Evolutionary conservation across 2,797 vertebrate genomes (phyloP).

Genomic region (Anguilla pacifica): DNA sequence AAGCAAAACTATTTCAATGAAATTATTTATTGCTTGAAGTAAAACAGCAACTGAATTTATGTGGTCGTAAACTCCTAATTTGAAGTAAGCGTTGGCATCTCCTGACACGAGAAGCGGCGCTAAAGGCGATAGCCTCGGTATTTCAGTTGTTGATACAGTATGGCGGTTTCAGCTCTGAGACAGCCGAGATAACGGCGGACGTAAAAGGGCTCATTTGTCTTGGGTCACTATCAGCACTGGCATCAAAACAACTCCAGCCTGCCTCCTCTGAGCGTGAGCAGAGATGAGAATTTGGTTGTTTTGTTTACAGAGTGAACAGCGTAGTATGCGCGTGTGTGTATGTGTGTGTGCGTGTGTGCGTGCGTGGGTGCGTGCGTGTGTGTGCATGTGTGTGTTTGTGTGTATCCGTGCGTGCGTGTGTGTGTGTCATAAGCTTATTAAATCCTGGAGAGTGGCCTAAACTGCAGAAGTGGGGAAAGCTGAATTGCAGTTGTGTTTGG

Average conservation of each 20-base stretch:
- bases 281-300: slow-evolving; percentile 48
- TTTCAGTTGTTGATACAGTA: not conserved
- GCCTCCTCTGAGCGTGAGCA: slow-evolving; percentile 23
- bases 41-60: not conserved
- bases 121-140: not conserved
- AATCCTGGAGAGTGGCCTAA: slow-evolving; percentile 47
- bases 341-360: slow-evolving; percentile 35
- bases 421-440: slow-evolving; percentile 55
- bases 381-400: not conserved
- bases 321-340: slow-evolving; percentile 37
- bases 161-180: not conserved
- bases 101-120: not conserved
- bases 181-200: not conserved
- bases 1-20: not conserved
- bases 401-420: not conserved
- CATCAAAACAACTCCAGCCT: slow-evolving; percentile 54
- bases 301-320: slow-evolving; percentile 57
- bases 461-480: slow-evolving; percentile 38
- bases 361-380: too few relatives aligned
- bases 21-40: not conserved
- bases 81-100: not conserved
- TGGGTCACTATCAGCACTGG: slow-evolving; percentile 41
- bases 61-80: not conserved
- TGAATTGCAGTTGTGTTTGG: slow-evolving; percentile 42
- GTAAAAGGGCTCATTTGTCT: slow-evolving; percentile 41